phyloP scores from a whole-genome alignment of 2,797 vertebrate genomes.

The Sarcophilus harrisii region DNA sequence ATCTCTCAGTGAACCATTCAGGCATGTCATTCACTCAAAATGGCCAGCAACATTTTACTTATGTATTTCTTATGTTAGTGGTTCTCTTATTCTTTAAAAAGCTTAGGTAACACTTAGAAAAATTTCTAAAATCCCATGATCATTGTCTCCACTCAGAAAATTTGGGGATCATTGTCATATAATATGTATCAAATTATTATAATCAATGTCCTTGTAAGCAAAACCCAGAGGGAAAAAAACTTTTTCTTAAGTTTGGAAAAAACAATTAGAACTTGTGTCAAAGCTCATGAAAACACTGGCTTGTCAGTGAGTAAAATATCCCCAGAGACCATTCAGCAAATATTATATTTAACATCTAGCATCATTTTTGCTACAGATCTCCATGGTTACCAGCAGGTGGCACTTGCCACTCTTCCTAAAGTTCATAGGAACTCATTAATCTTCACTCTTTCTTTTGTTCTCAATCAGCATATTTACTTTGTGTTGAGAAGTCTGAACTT shows the following conservation, averaged over 20 bases:
- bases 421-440: background rate
- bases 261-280: background rate
- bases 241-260: background rate
- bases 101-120: background rate
- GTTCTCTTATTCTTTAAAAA: background rate
- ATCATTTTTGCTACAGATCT: conserved; percentile 1
- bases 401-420: background rate
- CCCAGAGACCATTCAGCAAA: background rate
- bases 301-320: background rate
- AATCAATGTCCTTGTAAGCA: background rate
- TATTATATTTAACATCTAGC: background rate
- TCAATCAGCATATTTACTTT: background rate
- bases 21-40: background rate
- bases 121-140: background rate
- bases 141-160: background rate
- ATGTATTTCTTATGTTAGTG: background rate
- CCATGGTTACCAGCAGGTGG: background rate
- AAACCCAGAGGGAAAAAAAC: background rate
- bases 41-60: background rate
- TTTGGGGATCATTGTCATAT: background rate
- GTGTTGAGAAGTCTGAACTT: background rate
- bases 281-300: background rate
- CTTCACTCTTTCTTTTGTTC: background rate
- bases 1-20: background rate
- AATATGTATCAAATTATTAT: background rate